phyloP scores from a whole-genome alignment of 2,797 vertebrate genomes.

The Tokudaia tokunoshimensis region DNA sequence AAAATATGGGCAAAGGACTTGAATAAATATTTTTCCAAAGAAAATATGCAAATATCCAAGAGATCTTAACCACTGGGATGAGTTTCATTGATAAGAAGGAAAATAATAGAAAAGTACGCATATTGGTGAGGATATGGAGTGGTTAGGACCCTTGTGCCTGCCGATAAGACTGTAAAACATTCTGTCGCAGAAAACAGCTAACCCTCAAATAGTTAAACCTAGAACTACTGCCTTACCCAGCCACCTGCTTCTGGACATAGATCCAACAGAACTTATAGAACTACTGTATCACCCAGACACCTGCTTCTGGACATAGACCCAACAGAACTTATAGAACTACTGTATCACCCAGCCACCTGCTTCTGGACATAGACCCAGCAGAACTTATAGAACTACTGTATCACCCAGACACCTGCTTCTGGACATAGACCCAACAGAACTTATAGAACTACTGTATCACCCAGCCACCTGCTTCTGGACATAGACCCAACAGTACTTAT shows the following conservation, averaged over 20 bases:
- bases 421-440: neutral
- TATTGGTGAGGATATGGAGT: neutral
- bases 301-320: neutral
- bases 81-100: neutral
- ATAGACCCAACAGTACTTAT: neutral
- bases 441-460: neutral
- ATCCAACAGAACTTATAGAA: neutral
- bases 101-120: neutral
- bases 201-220: neutral
- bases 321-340: neutral
- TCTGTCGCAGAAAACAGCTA: neutral
- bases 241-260: neutral
- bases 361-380: neutral
- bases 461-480: neutral
- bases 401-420: neutral
- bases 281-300: neutral
- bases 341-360: no score
- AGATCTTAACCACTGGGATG: neutral
- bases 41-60: neutral
- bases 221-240: neutral
- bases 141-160: neutral
- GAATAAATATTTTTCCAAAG: constrained; percentile 24
- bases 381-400: neutral
- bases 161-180: neutral
- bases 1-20: neutral